These are phyloP conservation scores for Glaucopsyche alexis DNA, from an alignment of 2,888 invertebrate species.

Conservation along the genomic window DNA sequence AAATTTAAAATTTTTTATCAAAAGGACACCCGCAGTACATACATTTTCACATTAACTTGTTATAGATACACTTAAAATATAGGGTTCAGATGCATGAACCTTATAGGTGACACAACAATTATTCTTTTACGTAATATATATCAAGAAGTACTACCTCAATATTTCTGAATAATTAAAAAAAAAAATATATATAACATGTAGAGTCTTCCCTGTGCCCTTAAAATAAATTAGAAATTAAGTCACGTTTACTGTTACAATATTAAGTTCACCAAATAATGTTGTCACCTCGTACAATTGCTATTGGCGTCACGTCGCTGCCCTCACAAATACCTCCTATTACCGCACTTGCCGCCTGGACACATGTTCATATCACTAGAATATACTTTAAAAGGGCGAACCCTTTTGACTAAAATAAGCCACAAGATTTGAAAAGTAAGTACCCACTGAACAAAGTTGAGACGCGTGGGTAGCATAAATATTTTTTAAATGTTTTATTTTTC, in stretches of 20 bases:
- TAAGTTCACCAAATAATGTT: constrained; percentile 15
- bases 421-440: constrained; percentile 1
- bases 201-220: neutral
- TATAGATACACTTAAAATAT: too few species aligned
- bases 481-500: neutral
- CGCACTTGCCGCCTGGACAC: constrained; percentile 10
- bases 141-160: too few species aligned
- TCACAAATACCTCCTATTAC: constrained; percentile 20
- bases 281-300: constrained; percentile 7
- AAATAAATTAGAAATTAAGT: neutral
- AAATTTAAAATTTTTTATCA: too few species aligned
- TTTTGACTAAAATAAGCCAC: neutral
- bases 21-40: too few species aligned
- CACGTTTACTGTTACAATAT: constrained; percentile 1
- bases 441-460: neutral
- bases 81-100: too few species aligned
- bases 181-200: too few species aligned
- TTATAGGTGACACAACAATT: too few species aligned
- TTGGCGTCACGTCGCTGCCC: constrained; percentile 22
- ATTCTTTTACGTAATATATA: too few species aligned
- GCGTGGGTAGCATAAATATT: neutral
- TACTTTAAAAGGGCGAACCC: constrained; percentile 16
- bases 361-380: constrained; percentile 21
- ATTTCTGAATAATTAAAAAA: too few species aligned
- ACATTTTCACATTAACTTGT: too few species aligned